These are phyloP conservation scores for Leptobrachium leishanense DNA, from an alignment of 2,113 vertebrate species.

Conservation along the genomic window DNA sequence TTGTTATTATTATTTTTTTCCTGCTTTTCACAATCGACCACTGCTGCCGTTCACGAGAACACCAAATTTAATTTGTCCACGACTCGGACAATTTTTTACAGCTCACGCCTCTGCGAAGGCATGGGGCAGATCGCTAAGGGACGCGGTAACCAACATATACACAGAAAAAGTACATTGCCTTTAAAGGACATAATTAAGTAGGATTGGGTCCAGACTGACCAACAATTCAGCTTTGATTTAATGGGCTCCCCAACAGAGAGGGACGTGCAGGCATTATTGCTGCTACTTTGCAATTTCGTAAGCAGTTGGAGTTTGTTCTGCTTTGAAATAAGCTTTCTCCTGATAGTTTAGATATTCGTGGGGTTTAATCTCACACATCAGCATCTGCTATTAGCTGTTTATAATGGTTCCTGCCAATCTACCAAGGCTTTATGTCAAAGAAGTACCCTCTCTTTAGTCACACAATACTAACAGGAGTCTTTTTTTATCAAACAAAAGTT, in stretches of 20 bases:
- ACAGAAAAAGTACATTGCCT: slow-evolving; percentile 29
- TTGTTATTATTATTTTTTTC: slow-evolving; percentile 4
- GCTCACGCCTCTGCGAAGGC: slow-evolving; percentile 20
- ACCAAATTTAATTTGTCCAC: slow-evolving; percentile 42
- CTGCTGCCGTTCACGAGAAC: slow-evolving; percentile 36
- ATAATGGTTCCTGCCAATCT: neutral
- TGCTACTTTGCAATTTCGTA: slow-evolving; percentile 48
- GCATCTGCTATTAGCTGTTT: slow-evolving; percentile 47
- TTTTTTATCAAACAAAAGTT: too few species aligned
- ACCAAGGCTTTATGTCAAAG: slow-evolving; percentile 23
- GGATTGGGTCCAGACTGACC: slow-evolving; percentile 27
- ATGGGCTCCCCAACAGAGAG: slow-evolving; percentile 45
- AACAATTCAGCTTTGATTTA: slow-evolving; percentile 15
- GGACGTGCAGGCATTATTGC: slow-evolving; percentile 32
- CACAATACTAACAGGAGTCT: slow-evolving; percentile 12
- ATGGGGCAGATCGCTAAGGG: slow-evolving; percentile 20
- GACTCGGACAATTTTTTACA: slow-evolving; percentile 25
- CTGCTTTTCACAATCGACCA: slow-evolving; percentile 26
- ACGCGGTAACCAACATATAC: slow-evolving; percentile 17
- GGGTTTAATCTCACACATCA: slow-evolving; percentile 51
- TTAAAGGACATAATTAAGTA: slow-evolving; percentile 33
- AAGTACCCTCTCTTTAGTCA: neutral
- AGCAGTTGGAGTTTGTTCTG: slow-evolving; percentile 23
- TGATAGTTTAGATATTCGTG: slow-evolving; percentile 16
- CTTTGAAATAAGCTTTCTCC: slow-evolving; percentile 24